These are phyloP conservation scores for Linyphia triangularis DNA, from an alignment of 2,888 invertebrate genomes.

Conservation along the genomic window DNA sequence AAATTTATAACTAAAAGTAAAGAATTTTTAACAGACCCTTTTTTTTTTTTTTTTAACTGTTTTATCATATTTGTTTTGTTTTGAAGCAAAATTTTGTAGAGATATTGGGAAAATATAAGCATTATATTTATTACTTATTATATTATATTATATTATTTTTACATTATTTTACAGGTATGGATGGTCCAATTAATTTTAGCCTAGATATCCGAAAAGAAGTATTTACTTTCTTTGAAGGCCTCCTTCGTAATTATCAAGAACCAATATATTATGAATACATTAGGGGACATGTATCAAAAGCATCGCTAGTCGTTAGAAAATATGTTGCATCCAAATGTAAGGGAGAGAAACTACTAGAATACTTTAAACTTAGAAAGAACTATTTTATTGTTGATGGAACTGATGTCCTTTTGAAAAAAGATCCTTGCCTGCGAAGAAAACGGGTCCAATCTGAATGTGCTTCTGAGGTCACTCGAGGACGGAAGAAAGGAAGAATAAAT, in stretches of 20 bases:
- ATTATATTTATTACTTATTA: too few relatives aligned
- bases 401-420: not conserved
- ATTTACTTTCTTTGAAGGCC: not conserved
- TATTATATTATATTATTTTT: not conserved
- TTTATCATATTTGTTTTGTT: too few relatives aligned
- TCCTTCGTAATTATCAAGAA: not conserved
- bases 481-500: not conserved
- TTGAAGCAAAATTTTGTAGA: too few relatives aligned
- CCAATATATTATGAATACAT: conserved; percentile 44
- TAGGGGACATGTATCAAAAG: conserved; percentile 41
- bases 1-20: too few relatives aligned
- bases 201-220: conserved; percentile 9
- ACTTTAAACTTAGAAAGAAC: conserved; percentile 24
- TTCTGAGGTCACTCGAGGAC: not conserved
- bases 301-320: not conserved
- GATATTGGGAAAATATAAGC: too few relatives aligned
- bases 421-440: not conserved
- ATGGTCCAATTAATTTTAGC: conserved; percentile 13
- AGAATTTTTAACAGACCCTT: too few relatives aligned
- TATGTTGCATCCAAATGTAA: conserved; percentile 33
- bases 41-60: too few relatives aligned
- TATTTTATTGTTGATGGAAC: conserved; percentile 28
- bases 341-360: conserved; percentile 32
- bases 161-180: not conserved
- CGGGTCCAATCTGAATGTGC: not conserved